phyloP scores from a whole-genome alignment of 2,113 vertebrate species.

The Holacanthus passer region DNA sequence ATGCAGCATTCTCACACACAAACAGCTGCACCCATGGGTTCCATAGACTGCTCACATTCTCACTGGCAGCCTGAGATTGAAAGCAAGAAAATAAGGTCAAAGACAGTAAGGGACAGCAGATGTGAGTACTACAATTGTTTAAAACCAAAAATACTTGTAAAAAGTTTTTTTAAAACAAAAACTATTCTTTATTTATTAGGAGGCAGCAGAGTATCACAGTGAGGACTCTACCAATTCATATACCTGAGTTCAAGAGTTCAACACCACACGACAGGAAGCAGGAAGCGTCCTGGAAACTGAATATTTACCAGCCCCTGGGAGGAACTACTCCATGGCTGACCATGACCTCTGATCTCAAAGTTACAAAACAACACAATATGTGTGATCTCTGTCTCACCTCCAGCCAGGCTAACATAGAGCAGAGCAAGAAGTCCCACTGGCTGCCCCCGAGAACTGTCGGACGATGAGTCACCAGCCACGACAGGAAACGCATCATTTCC shows the following conservation, averaged over 20 bases:
- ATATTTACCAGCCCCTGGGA: not conserved
- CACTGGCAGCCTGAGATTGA: constrained; percentile 87
- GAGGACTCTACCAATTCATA: not conserved
- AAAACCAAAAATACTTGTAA: too few species aligned
- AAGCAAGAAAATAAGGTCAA: constrained; percentile 1
- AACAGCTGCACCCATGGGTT: constrained; percentile 92
- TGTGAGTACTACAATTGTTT: not conserved
- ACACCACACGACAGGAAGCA: not conserved
- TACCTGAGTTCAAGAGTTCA: not conserved
- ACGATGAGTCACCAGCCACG: constrained; percentile 85
- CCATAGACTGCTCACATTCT: constrained; percentile 86
- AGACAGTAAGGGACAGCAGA: not conserved
- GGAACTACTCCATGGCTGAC: not conserved
- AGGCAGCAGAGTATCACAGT: not conserved
- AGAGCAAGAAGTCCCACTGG: constrained; percentile 97
- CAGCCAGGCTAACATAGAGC: constrained; percentile 95
- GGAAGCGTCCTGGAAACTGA: not conserved
- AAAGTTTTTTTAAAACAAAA: too few species aligned
- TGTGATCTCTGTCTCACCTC: constrained; percentile 85
- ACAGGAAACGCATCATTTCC: constrained; percentile 93
- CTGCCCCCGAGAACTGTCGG: constrained; percentile 80
- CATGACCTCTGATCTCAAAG: not conserved
- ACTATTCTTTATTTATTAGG: not conserved
- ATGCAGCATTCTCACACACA: constrained; percentile 88
- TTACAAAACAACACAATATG: not conserved